These are phyloP conservation scores for Ips typographus DNA, from an alignment of 1,140 invertebrate species.

Conservation along the genomic window DNA sequence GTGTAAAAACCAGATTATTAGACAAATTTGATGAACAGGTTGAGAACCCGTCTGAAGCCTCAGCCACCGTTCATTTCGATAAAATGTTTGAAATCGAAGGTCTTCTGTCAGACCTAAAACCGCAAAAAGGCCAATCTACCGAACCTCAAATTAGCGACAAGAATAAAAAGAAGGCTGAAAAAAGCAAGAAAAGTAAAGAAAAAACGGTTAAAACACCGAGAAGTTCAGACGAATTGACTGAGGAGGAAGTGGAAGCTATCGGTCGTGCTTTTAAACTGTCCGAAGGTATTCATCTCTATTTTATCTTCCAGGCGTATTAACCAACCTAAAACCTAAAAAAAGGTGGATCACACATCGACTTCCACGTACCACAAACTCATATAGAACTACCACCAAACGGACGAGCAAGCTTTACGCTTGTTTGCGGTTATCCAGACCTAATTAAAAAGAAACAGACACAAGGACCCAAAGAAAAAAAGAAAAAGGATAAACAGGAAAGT, in stretches of 20 bases:
- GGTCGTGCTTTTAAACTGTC: background rate
- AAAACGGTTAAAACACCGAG: conserved; percentile 10
- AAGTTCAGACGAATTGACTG: conserved; percentile 23
- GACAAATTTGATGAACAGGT: conserved; percentile 25
- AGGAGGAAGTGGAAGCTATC: conserved; percentile 19
- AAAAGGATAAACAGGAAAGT: background rate
- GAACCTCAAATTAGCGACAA: too few relatives aligned
- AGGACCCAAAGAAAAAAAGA: conserved; percentile 16
- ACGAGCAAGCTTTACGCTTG: conserved; percentile 8
- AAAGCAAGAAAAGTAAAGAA: conserved; percentile 15
- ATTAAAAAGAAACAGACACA: conserved; percentile 14
- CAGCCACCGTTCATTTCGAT: conserved; percentile 22
- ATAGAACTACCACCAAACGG: background rate
- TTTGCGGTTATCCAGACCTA: conserved; percentile 21
- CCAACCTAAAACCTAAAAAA: background rate
- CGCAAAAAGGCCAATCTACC: too few relatives aligned
- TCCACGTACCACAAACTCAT: conserved; percentile 10
- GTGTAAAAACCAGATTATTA: background rate
- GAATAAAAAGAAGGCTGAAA: conserved; percentile 6
- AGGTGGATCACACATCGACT: conserved; percentile 13
- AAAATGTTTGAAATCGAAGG: conserved; percentile 37
- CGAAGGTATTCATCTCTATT: background rate
- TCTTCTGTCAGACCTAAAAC: background rate
- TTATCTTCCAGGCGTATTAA: background rate
- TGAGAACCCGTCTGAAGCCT: conserved; percentile 20